Evolutionary conservation across 2,888 invertebrate genomes (phyloP).

Genomic region (Tetragonula carbonaria): DNA sequence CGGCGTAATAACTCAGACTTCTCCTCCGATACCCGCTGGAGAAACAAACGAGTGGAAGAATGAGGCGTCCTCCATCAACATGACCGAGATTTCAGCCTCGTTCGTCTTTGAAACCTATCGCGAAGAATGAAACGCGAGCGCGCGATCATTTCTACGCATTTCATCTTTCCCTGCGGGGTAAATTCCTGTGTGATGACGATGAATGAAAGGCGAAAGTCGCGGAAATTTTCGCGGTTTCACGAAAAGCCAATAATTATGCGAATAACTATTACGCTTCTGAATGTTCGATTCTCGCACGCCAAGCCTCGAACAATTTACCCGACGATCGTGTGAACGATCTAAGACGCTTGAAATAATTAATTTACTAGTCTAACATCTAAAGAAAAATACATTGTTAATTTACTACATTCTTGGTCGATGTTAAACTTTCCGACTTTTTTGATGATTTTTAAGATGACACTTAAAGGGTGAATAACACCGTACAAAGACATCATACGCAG

Average conservation of each 20-base stretch:
- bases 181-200: background rate
- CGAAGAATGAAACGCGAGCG: background rate
- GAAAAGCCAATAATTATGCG: background rate
- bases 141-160: slow-evolving; percentile 18
- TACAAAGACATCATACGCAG: no score
- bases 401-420: no score
- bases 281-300: no score
- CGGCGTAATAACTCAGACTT: slow-evolving; percentile 50
- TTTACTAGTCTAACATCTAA: no score
- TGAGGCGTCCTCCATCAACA: slow-evolving; percentile 56
- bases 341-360: no score
- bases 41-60: slow-evolving; percentile 54
- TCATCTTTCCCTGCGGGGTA: background rate
- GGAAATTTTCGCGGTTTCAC: background rate
- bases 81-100: slow-evolving; percentile 15
- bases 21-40: slow-evolving; percentile 12
- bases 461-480: no score
- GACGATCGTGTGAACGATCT: no score
- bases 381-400: no score
- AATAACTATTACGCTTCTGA: no score
- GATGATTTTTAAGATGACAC: no score
- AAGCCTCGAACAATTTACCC: no score
- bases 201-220: slow-evolving; percentile 12
- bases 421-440: no score
- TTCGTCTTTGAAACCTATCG: slow-evolving; percentile 1